Evolutionary conservation across 2,888 invertebrate genomes (phyloP).

Genomic region (Eilema caniola): DNA sequence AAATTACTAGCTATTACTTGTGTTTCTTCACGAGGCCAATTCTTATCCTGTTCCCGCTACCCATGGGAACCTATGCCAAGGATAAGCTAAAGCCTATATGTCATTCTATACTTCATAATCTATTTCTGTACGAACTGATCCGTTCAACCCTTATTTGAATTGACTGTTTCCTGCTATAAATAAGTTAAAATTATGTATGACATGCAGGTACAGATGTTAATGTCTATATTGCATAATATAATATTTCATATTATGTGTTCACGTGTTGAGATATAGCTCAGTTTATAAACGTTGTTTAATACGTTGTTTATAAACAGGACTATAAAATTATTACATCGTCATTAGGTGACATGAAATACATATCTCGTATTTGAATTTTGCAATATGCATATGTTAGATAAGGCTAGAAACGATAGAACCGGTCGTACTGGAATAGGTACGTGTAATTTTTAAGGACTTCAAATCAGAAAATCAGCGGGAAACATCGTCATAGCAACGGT

Average conservation of each 20-base stretch:
- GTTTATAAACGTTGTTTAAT: too few relatives aligned
- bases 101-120: too few relatives aligned
- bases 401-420: neutral
- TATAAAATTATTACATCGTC: neutral
- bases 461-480: too few relatives aligned
- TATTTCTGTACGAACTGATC: too few relatives aligned
- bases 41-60: neutral
- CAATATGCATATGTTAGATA: neutral
- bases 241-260: conserved; percentile 5
- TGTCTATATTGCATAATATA: conserved; percentile 36
- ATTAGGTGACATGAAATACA: neutral
- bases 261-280: too few relatives aligned
- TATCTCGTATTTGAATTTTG: neutral
- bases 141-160: too few relatives aligned
- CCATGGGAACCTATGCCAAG: neutral
- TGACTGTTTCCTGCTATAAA: neutral
- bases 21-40: too few relatives aligned
- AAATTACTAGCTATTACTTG: neutral
- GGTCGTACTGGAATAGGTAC: neutral
- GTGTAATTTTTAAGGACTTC: neutral
- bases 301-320: neutral
- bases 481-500: too few relatives aligned
- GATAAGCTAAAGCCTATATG: neutral
- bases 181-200: neutral
- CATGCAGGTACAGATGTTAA: conserved; percentile 16